phyloP scores from a whole-genome alignment of 2,113 vertebrate species.

The Dendropsophus ebraccatus region DNA sequence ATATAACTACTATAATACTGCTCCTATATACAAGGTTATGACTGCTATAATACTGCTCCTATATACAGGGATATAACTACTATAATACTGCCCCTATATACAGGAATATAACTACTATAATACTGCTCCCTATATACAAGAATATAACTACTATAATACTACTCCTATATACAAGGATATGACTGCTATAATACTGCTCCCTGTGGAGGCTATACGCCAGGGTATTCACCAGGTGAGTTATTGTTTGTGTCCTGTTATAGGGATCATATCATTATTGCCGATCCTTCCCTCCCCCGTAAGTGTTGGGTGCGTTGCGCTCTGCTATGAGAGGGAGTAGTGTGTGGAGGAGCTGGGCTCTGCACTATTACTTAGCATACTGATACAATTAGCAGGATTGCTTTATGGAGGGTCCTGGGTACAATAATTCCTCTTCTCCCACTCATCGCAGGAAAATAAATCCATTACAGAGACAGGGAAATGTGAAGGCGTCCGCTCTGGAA shows the following conservation, averaged over 20 bases:
- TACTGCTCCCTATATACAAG: no score
- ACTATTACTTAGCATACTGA: constrained; percentile 22
- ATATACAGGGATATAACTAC: no score
- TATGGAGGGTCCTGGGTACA: constrained; percentile 1
- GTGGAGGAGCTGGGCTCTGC: background rate
- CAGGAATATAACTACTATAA: no score
- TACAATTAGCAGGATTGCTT: constrained; percentile 46
- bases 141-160: no score
- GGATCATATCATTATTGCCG: constrained; percentile 6
- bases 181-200: no score
- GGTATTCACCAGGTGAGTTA: no score
- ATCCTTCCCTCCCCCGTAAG: background rate
- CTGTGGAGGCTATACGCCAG: no score
- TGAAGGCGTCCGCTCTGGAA: background rate
- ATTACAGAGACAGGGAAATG: constrained; percentile 1
- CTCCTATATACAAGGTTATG: no score
- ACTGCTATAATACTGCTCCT: no score
- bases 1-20: background rate
- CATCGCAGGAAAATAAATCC: constrained; percentile 34
- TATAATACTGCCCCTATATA: no score
- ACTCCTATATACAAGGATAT: no score
- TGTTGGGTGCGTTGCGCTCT: background rate
- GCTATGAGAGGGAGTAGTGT: background rate
- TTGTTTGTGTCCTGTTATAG: constrained; percentile 12
- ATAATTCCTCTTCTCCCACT: constrained; percentile 24